These are phyloP conservation scores for Hirudo medicinalis DNA, from an alignment of 1,140 invertebrate genomes.

Conservation along the genomic window DNA sequence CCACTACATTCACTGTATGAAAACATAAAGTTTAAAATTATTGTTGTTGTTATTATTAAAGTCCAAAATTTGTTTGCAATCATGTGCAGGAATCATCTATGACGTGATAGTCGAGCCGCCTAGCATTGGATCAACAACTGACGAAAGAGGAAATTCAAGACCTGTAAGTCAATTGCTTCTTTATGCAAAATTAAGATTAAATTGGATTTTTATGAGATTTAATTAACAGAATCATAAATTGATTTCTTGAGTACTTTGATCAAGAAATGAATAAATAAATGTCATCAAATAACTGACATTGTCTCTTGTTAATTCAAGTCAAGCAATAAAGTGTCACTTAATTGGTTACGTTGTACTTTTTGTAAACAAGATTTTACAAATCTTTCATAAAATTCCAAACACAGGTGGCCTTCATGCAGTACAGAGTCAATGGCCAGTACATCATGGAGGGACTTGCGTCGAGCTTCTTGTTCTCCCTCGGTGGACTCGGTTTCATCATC, in stretches of 20 bases:
- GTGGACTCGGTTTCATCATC: constrained; percentile 89
- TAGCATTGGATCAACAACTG: constrained; percentile 88
- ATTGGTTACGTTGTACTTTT: no score
- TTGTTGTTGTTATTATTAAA: not conserved
- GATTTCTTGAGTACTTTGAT: not conserved
- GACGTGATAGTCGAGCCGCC: constrained; percentile 97
- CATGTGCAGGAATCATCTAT: constrained; percentile 75
- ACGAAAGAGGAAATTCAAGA: constrained; percentile 84
- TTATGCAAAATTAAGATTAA: not conserved
- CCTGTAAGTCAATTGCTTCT: constrained; percentile 45
- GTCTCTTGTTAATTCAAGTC: no score
- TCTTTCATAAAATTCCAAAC: no score
- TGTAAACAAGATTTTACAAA: no score
- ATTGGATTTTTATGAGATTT: not conserved
- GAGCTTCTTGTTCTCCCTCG: constrained; percentile 87
- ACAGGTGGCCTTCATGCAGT: constrained; percentile 92
- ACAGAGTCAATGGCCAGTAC: constrained; percentile 93
- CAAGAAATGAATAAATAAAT: not conserved
- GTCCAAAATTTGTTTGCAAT: constrained; percentile 14
- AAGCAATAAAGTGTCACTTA: no score
- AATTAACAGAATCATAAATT: not conserved
- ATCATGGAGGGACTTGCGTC: constrained; percentile 96
- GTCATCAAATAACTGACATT: not conserved
- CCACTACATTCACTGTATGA: no score
- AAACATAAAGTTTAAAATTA: no score